phyloP scores from a whole-genome alignment of 2,888 invertebrate genomes.

The Lordiphosa fenestrarum region DNA sequence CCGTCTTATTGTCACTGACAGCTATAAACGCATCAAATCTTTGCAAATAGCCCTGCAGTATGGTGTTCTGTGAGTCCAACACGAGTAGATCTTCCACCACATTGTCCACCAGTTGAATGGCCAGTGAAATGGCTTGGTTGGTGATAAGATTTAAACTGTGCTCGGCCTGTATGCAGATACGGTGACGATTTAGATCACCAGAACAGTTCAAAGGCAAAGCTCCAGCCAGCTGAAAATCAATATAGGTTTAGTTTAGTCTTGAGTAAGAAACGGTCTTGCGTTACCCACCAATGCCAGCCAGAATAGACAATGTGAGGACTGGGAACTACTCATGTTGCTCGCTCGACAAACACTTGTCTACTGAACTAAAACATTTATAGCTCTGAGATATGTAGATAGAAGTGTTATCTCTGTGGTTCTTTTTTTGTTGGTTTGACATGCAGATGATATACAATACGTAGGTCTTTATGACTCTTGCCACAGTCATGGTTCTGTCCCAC shows the following conservation, averaged over 20 bases:
- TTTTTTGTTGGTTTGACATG: constrained; percentile 24
- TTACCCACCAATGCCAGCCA: constrained; percentile 35
- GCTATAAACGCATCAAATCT: constrained; percentile 40
- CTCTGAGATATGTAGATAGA: constrained; percentile 23
- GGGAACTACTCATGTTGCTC: constrained; percentile 27
- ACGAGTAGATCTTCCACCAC: constrained; percentile 55
- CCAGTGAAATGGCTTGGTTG: constrained; percentile 39
- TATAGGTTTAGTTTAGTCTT: neutral
- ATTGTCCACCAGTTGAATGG: constrained; percentile 47
- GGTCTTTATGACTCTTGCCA: constrained; percentile 34
- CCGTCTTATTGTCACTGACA: constrained; percentile 35
- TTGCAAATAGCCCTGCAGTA: constrained; percentile 36
- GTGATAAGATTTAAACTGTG: constrained; percentile 42
- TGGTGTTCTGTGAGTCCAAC: constrained; percentile 48
- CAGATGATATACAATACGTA: constrained; percentile 5
- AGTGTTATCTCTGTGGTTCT: constrained; percentile 46
- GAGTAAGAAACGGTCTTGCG: too few relatives aligned
- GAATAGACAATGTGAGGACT: constrained; percentile 1
- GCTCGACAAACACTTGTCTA: constrained; percentile 36
- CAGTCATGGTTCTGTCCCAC: constrained; percentile 16
- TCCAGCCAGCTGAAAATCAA: neutral
- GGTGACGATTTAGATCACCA: constrained; percentile 44
- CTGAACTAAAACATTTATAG: constrained; percentile 20
- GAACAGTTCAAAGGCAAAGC: constrained; percentile 6
- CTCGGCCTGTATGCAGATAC: constrained; percentile 47